Evolutionary conservation across 1,140 invertebrate genomes (phyloP).

Genomic region (Dendrolimus punctatus): DNA sequence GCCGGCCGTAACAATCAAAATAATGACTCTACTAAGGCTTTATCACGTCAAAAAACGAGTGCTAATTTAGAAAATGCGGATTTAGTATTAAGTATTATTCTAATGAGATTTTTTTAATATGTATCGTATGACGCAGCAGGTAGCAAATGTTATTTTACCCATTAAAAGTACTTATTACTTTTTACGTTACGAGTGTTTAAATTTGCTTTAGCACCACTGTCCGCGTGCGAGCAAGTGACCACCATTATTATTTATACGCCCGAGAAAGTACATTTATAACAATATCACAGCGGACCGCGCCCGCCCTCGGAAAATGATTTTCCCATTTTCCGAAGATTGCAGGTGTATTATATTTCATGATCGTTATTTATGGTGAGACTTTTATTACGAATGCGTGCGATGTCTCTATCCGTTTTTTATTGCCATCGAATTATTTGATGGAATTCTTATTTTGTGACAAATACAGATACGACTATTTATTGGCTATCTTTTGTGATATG

Average conservation of each 20-base stretch:
- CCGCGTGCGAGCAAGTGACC: constrained; percentile 26
- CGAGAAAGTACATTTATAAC: constrained; percentile 69
- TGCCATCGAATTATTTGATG: constrained; percentile 59
- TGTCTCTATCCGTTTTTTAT: constrained; percentile 69
- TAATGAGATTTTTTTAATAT: too few species aligned
- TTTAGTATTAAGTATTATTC: too few species aligned
- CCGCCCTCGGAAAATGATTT: constrained; percentile 69
- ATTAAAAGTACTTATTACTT: too few species aligned
- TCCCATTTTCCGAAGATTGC: constrained; percentile 68
- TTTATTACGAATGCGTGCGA: constrained; percentile 70
- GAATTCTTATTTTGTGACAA: constrained; percentile 50
- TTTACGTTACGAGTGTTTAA: too few species aligned
- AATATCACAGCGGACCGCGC: constrained; percentile 67
- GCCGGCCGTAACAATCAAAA: too few species aligned
- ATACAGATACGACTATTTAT: constrained; percentile 32
- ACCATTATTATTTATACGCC: constrained; percentile 67
- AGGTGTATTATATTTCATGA: constrained; percentile 72
- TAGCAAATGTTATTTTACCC: too few species aligned
- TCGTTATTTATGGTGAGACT: constrained; percentile 68
- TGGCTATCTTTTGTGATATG: constrained; percentile 26
- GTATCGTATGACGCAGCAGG: too few species aligned
- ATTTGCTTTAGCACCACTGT: neutral
- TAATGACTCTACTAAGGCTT: too few species aligned
- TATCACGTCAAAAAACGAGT: too few species aligned
- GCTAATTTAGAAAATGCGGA: too few species aligned